Percentiles rank a stretch among this genome's conserved stretches.
phyloP scores from a whole-genome alignment of 2,113 vertebrate genomes.

The Athene cunicularia region DNA sequence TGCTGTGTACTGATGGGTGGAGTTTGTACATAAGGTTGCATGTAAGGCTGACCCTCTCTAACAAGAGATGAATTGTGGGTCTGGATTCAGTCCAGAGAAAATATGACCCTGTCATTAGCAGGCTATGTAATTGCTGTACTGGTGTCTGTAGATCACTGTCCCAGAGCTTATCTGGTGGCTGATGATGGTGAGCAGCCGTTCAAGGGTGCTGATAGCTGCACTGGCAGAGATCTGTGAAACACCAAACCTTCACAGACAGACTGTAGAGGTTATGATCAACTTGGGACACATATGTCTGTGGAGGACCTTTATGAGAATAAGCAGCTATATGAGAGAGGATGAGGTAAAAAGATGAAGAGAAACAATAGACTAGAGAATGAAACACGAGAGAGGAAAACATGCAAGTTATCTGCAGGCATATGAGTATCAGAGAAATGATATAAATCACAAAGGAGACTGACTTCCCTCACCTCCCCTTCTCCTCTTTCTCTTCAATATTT shows the following conservation, averaged over 20 bases:
- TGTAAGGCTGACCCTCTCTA: neutral
- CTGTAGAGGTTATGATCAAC: neutral
- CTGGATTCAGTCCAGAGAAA: neutral
- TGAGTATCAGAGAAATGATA: neutral
- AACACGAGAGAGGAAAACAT: neutral
- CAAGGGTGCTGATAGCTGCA: neutral
- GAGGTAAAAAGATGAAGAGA: neutral
- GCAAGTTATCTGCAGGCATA: neutral
- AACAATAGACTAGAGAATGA: neutral
- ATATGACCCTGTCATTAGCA: neutral
- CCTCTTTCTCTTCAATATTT: neutral
- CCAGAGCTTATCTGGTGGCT: neutral
- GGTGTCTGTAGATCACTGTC: neutral
- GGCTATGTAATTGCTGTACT: neutral
- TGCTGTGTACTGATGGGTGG: neutral
- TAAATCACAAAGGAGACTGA: neutral
- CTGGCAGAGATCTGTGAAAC: neutral
- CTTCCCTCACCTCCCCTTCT: neutral
- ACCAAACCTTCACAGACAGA: neutral
- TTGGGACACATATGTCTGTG: neutral
- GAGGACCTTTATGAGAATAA: neutral
- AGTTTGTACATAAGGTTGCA: fast-evolving
- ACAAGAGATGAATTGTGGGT: neutral
- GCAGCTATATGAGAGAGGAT: neutral
- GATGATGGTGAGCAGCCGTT: fast-evolving